Evolutionary conservation across 2,888 invertebrate genomes (phyloP).

Genomic region (Isoperla grammatica): DNA sequence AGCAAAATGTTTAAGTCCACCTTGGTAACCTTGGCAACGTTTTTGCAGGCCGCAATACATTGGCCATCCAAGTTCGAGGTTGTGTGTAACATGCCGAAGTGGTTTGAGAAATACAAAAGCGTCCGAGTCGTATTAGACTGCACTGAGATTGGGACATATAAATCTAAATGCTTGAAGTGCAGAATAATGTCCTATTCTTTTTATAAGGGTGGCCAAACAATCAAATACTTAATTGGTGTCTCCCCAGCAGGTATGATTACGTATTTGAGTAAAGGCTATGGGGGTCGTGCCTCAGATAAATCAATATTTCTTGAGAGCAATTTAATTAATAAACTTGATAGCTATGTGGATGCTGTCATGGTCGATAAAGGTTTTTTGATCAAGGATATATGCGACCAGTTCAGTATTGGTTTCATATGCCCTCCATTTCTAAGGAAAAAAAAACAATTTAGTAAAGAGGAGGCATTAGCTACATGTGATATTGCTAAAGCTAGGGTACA

Average conservation of each 20-base stretch:
- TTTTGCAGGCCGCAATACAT: background rate
- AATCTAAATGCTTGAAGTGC: slow-evolving; percentile 3
- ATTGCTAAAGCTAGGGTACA: background rate
- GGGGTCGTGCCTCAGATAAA: slow-evolving; percentile 12
- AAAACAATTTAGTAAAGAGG: background rate
- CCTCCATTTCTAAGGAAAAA: background rate
- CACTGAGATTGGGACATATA: background rate
- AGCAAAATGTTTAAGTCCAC: background rate
- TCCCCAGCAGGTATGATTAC: slow-evolving; percentile 1
- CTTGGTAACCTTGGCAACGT: background rate
- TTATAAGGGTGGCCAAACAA: slow-evolving; percentile 1
- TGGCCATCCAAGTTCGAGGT: slow-evolving; percentile 5
- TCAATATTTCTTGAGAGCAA: background rate
- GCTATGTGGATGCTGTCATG: background rate
- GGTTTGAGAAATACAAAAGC: background rate
- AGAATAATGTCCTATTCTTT: slow-evolving; percentile 1
- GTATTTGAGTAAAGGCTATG: slow-evolving; percentile 3
- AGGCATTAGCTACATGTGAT: background rate
- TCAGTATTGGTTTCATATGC: background rate
- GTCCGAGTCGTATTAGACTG: slow-evolving; percentile 2
- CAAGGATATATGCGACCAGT: background rate
- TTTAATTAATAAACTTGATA: background rate
- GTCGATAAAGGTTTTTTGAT: slow-evolving; percentile 6
- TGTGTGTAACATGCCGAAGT: slow-evolving; percentile 5
- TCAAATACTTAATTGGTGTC: slow-evolving; percentile 1